Evolutionary conservation across 2,113 vertebrate genomes (phyloP), one percentile per base, ranked within the genome.

Genomic region (Aspiorhynchus laticeps): DNA sequence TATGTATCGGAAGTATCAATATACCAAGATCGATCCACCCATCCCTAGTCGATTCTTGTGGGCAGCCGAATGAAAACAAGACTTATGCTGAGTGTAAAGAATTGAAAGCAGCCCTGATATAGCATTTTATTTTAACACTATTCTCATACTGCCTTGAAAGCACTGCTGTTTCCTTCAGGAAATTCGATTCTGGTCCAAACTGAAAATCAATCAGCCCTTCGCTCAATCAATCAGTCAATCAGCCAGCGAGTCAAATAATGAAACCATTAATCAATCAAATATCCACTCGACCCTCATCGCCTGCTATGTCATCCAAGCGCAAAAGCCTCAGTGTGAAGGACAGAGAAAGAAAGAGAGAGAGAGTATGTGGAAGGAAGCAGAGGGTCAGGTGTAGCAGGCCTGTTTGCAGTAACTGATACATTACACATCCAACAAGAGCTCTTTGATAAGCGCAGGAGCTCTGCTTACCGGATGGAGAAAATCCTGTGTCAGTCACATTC

Each of bases 361-460:
- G 31, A 24, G 53, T 48, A 78, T 61, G n/a, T n/a, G n/a, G n/a
- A n/a, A n/a, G 65, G 36, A 48, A 31, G 78, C 71, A 28, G 41
- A 87, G 73, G 86, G 86, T 83, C 86, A 78, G 73, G 80, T 78
- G 43, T 38, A 65, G 59, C 63, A 65, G 28, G 41, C 61, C 80
- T 83, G 80, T 87, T 82, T 83, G 59, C 43, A 12, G 86, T 53
- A 87, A 83, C 71, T 53, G 73, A 87, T 77, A 76, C 80, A 75
- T 83, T 46, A 83, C 56, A 87, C 56, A 19, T 83, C 71, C 77
- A 85, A 85, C 83, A 88, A 76, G 56, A 67, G 83, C 69, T 74
- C 69, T 85, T 88, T 85, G 87, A 88, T 76, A 82, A 76, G 83
- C 38, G 17, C 43, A n/a, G 24, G 31, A 41, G 59, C 85, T 80